These are phyloP conservation scores for Gambusia holbrooki DNA, from an alignment of 2,113 vertebrate genomes.

Conservation along the genomic window DNA sequence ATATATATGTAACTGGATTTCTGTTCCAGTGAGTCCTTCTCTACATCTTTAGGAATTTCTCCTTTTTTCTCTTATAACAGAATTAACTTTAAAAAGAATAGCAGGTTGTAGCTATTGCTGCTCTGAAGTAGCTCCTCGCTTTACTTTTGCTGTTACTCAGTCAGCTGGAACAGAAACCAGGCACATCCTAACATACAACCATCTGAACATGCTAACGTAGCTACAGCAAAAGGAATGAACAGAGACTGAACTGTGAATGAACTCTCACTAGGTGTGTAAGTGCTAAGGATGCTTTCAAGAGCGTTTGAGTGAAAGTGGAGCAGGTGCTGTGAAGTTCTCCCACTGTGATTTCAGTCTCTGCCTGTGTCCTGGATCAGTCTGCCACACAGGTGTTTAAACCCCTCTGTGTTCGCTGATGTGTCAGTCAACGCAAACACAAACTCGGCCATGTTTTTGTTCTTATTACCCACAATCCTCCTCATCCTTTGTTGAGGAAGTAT, in stretches of 20 bases:
- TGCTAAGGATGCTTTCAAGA: not conserved
- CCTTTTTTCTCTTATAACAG: too few relatives aligned
- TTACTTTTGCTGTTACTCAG: not conserved
- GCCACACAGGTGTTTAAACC: constrained; percentile 31
- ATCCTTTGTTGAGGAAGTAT: not conserved
- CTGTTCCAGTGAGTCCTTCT: not conserved
- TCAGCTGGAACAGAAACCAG: not conserved
- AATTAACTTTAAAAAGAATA: too few relatives aligned
- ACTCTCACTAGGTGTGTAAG: too few relatives aligned
- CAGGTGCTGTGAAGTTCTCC: constrained; percentile 11
- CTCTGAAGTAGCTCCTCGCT: not conserved
- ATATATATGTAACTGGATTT: not conserved
- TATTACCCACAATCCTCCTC: not conserved
- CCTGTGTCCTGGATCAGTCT: constrained; percentile 30
- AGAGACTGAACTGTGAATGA: too few relatives aligned
- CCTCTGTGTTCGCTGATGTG: not conserved
- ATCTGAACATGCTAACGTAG: too few relatives aligned
- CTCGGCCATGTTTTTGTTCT: not conserved
- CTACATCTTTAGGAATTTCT: too few relatives aligned
- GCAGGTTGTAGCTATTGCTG: too few relatives aligned
- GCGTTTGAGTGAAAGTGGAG: not conserved
- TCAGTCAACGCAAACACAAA: constrained; percentile 10
- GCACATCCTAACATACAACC: too few relatives aligned
- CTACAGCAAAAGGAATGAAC: not conserved
- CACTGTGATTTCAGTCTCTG: not conserved